These are phyloP conservation scores for Erythrocercus mccallii DNA, from an alignment of 2,113 vertebrate genomes.

Conservation along the genomic window DNA sequence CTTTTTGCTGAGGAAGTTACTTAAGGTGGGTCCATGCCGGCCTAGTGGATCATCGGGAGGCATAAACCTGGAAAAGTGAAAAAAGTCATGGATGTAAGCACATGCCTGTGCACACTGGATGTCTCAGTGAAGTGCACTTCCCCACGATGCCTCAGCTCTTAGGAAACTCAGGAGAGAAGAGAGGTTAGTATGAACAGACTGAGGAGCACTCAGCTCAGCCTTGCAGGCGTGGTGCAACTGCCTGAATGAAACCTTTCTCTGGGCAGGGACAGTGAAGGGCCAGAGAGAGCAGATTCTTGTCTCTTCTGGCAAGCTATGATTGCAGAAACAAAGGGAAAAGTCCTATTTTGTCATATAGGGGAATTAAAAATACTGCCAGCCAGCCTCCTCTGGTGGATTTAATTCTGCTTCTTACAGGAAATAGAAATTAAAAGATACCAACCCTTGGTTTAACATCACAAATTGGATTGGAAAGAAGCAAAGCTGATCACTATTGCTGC, in stretches of 20 bases:
- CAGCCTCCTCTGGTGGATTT: not conserved
- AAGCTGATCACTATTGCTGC: not conserved
- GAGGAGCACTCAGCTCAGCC: not conserved
- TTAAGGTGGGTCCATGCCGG: conserved; percentile 83
- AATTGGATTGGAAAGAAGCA: not conserved
- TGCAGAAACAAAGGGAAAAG: not conserved
- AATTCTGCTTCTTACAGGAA: not conserved
- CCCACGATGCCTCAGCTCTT: not conserved
- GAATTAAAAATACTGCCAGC: not conserved
- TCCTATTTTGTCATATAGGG: not conserved
- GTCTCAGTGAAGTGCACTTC: not conserved
- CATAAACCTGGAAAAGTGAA: conserved; percentile 83
- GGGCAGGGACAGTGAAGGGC: accelerated
- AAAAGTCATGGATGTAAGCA: not conserved
- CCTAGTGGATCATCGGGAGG: conserved; percentile 92
- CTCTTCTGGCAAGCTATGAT: not conserved
- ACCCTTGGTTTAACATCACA: not conserved
- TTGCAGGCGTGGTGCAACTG: accelerated
- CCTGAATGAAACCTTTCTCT: not conserved
- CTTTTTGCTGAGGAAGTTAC: conserved; percentile 82
- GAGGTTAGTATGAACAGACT: accelerated
- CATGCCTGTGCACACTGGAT: not conserved
- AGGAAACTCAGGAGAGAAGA: not conserved
- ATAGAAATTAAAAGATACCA: not conserved
- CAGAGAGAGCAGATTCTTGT: not conserved